Evolutionary conservation across 2,797 vertebrate genomes (phyloP).

Genomic region (Rhabdophis nuchalis): DNA sequence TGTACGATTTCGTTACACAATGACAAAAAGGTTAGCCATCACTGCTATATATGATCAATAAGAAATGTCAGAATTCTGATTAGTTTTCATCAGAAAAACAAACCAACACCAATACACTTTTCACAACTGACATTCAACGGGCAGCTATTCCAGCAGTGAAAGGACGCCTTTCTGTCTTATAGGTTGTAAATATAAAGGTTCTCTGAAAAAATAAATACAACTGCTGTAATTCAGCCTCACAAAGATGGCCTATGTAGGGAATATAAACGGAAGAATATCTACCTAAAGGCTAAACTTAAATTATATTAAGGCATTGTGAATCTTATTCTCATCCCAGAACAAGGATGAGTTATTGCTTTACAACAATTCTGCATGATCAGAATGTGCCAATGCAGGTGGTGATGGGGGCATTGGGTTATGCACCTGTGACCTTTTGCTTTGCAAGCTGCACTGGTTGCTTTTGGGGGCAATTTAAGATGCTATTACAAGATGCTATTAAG

Average conservation of each 20-base stretch:
- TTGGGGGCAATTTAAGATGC: not conserved
- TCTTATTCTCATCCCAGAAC: not conserved
- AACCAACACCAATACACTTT: not conserved
- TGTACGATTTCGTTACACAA: too few species aligned
- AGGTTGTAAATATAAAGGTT: not conserved
- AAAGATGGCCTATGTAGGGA: not conserved
- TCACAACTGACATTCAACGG: not conserved
- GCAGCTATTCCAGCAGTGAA: not conserved
- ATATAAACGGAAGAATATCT: not conserved
- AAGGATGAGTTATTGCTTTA: not conserved
- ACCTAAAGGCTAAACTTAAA: not conserved
- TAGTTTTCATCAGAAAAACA: not conserved
- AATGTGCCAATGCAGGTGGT: not conserved
- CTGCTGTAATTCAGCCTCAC: not conserved
- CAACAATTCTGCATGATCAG: not conserved
- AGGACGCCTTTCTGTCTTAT: not conserved
- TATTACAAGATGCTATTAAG: not conserved
- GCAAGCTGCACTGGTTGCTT: not conserved
- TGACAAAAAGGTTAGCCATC: too few species aligned
- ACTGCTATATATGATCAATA: not conserved
- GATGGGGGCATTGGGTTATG: not conserved
- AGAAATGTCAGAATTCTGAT: not conserved
- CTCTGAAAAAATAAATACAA: not conserved
- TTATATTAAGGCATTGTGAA: not conserved
- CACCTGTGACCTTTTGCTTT: not conserved